Conservation (phyloP, 2,113 vertebrate species). For the Potamarius usumacintae region DNA sequence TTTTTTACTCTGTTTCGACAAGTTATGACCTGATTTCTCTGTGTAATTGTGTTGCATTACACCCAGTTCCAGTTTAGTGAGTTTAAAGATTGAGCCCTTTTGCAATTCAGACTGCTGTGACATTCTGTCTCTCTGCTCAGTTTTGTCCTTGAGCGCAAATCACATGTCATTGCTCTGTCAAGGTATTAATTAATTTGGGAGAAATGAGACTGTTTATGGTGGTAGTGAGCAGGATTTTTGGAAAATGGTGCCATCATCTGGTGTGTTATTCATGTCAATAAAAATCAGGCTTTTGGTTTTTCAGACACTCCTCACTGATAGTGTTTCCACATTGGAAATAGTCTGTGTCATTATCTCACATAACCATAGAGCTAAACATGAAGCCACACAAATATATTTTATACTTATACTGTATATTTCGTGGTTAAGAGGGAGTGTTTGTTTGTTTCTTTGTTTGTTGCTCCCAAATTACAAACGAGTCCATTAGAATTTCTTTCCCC, state of each 20-base stretch:
- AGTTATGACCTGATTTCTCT: conserved; percentile 62
- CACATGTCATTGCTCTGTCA: conserved; percentile 43
- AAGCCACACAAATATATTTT: neutral
- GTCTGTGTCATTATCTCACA: neutral
- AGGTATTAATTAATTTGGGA: conserved; percentile 38
- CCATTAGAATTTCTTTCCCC: neutral
- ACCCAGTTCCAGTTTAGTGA: conserved; percentile 74
- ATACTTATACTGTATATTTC: neutral
- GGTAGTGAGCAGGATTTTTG: conserved; percentile 2
- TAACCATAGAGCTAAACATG: neutral
- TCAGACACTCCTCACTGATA: neutral
- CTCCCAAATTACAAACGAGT: neutral
- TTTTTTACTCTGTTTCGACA: conserved; percentile 60
- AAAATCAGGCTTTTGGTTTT: neutral
- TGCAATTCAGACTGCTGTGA: conserved; percentile 69
- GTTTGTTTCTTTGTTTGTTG: neutral
- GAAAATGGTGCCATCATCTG: conserved; percentile 37
- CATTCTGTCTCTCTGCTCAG: conserved; percentile 64
- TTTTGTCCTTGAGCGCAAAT: conserved; percentile 65
- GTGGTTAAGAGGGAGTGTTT: neutral
- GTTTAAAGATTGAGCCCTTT: conserved; percentile 71
- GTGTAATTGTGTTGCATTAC: conserved; percentile 69
- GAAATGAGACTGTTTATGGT: neutral
- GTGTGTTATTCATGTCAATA: conserved; percentile 21
- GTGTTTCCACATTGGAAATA: neutral